Evolutionary conservation across 1,140 invertebrate genomes (phyloP), one percentile per base, ranked within the genome.

Genomic region (Campoletis sonorensis): DNA sequence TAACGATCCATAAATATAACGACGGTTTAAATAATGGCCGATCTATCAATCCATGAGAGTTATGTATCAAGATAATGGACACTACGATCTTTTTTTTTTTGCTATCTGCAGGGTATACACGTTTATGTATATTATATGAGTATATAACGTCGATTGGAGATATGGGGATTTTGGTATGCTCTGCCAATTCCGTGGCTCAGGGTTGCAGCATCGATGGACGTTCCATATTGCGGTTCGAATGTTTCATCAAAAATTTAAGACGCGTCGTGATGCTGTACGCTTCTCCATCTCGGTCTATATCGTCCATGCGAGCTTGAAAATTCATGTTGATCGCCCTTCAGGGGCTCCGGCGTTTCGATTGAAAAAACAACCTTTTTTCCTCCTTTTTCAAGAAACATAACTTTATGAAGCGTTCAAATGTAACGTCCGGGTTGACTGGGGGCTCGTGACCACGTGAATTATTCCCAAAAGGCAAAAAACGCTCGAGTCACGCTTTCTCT

Each of bases 191-290:
- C 21, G 40, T 1, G 40, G 75, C 81, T 73, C 80, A 82, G 86
- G 84, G 83, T 81, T 83, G 85, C 73, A 15, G 73, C 81, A 79
- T 78, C 76, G 76, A 67, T 73, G 76, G 84, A 81, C 84, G 84
- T 79, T 77, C 85, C 88, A 91, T 92, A 91, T 90, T 91, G 90
- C 90, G 90, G 91, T 88, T 84, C 86, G 86, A 87, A 89, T 92
- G 91, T 91, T 92, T 91, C 90, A 91, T 92, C 87, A 91, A 92
- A 92, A 92, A 92, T 92, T 92, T 88, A 92, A 85, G 85, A 79
- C 84, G 87, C 88, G 88, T 86, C 90, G 86, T 90, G 88, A 86
- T 81, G 70, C 86, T 85, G 88, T 90, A 90, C 89, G 89, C 87
- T 2, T 61, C 18, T 30, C 18, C 11, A 37, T 77, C 45, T 27